Conservation (phyloP, 2,113 vertebrate species). For the Pelodiscus sinensis region DNA sequence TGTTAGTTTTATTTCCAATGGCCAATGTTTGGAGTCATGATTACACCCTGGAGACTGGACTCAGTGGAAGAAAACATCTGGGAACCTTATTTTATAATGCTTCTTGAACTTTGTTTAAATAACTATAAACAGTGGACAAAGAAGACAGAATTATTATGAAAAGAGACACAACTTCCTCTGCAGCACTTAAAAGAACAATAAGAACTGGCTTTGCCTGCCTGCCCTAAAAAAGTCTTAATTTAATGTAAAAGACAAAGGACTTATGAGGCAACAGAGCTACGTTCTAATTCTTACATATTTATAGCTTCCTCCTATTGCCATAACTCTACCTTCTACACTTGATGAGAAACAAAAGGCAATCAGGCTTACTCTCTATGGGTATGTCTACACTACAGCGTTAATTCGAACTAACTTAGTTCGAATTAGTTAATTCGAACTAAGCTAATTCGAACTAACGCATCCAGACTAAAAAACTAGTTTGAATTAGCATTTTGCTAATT, state of each 20-base stretch:
- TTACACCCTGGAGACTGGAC: constrained; percentile 12
- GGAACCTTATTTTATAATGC: constrained; percentile 48
- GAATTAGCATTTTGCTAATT: too few relatives aligned
- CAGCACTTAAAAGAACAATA: constrained; percentile 47
- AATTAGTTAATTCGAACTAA: too few relatives aligned
- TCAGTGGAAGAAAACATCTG: constrained; percentile 37
- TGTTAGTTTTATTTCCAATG: neutral
- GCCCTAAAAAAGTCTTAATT: constrained; percentile 48
- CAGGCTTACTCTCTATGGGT: constrained; percentile 48
- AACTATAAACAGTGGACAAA: constrained; percentile 64
- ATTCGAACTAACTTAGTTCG: too few relatives aligned
- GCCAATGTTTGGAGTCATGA: neutral
- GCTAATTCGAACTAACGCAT: too few relatives aligned
- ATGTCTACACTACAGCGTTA: too few relatives aligned
- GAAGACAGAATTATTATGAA: constrained; percentile 66
- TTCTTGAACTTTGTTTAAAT: constrained; percentile 65
- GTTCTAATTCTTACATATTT: constrained; percentile 62
- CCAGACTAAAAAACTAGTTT: too few relatives aligned
- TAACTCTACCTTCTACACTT: neutral
- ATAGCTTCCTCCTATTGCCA: constrained; percentile 29
- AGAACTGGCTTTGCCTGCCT: constrained; percentile 58
- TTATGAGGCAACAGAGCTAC: constrained; percentile 38
- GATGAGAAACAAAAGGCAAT: constrained; percentile 9
- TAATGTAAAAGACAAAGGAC: constrained; percentile 52
- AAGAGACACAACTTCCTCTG: constrained; percentile 45